A percentile compares a stretch with the other conserved stretches of the same genome.
Evolutionary conservation across 92 coral and sea anemone species (phyloP).

Genomic region (Actinostola sp.): DNA sequence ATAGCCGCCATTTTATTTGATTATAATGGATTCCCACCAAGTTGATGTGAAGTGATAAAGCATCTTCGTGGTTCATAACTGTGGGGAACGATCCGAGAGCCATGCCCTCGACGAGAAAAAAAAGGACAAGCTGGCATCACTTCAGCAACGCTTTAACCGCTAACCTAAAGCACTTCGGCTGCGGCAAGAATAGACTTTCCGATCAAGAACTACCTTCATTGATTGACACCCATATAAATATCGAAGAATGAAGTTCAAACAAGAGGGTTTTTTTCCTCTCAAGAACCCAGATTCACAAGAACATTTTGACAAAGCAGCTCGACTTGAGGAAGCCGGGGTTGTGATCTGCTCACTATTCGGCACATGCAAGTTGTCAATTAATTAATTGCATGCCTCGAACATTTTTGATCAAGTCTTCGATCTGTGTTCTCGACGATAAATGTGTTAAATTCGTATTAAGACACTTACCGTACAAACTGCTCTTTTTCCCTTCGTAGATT

Average conservation of each 20-base stretch:
- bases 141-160: too few species aligned
- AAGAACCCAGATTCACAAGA: not conserved
- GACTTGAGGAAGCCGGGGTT: not conserved
- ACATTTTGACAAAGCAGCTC: not conserved
- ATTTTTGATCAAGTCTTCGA: constrained; percentile 15
- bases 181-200: too few species aligned
- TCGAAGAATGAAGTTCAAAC: not conserved
- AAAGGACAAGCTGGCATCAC: too few species aligned
- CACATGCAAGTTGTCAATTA: constrained; percentile 23
- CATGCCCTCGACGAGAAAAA: not conserved
- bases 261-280: not conserved
- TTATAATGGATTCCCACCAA: not conserved
- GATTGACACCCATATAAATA: too few species aligned
- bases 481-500: constrained; percentile 16
- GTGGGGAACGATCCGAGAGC: not conserved
- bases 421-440: constrained; percentile 1
- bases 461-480: constrained; percentile 30
- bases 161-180: too few species aligned
- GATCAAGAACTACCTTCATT: too few species aligned
- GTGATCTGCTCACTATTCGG: constrained; percentile 11
- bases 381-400: constrained; percentile 17
- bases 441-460: not conserved
- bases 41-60: too few species aligned
- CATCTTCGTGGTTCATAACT: too few species aligned
- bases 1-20: not conserved